Percentiles rank a stretch among this genome's conserved stretches.
Conservation (phyloP, 2,888 invertebrate genomes). For the Ormyrus nitidulus region DNA sequence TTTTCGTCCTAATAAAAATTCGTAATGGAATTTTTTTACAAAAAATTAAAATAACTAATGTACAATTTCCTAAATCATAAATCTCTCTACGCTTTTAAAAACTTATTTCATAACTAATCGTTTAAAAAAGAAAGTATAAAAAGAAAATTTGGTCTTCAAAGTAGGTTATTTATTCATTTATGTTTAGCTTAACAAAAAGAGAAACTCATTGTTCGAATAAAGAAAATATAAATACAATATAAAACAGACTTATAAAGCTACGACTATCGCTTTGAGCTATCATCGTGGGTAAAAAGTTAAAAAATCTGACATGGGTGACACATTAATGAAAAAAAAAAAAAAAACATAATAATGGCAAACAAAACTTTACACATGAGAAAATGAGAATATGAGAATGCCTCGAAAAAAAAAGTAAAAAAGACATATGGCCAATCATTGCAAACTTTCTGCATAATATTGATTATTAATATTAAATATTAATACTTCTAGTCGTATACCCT, state of each 20-base stretch:
- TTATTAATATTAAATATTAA: constrained; percentile 73
- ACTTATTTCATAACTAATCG: constrained; percentile 37
- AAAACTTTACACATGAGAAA: constrained; percentile 36
- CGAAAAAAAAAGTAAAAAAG: constrained; percentile 37
- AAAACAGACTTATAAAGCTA: constrained; percentile 51
- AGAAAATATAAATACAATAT: constrained; percentile 54
- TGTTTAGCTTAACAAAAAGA: constrained; percentile 22
- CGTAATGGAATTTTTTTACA: constrained; percentile 45
- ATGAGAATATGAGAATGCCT: constrained; percentile 33
- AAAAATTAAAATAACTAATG: constrained; percentile 31
- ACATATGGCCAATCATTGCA: constrained; percentile 71
- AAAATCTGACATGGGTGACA: constrained; percentile 54
- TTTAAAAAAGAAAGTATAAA: constrained; percentile 39
- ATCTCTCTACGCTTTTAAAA: constrained; percentile 40
- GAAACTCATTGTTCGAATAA: constrained; percentile 45
- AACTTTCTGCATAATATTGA: constrained; percentile 68
- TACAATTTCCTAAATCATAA: constrained; percentile 40
- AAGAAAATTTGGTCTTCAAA: constrained; percentile 48
- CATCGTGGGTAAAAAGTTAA: constrained; percentile 45
- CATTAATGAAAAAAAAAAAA: constrained; percentile 49
- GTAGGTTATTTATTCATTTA: constrained; percentile 24
- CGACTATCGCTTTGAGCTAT: constrained; percentile 51
- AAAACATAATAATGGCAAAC: constrained; percentile 30
- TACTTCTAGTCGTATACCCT: constrained; percentile 76
- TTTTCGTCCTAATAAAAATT: constrained; percentile 46